Evolutionary conservation across 1,140 invertebrate genomes (phyloP).

Genomic region (Drosophila ercepeae): DNA sequence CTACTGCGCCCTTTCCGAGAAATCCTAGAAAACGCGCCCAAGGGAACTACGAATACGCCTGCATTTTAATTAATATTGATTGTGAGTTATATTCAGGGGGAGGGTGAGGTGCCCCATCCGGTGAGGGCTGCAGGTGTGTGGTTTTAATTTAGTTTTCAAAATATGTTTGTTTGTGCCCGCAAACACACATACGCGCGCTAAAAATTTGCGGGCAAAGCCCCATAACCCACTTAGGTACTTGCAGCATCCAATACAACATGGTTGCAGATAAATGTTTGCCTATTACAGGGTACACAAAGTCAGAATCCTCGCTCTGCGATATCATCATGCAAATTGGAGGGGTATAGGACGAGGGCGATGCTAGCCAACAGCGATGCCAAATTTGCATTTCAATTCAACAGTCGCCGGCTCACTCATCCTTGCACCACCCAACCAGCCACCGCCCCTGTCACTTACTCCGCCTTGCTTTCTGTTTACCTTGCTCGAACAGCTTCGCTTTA

Average conservation of each 20-base stretch:
- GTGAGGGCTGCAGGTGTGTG: conserved; percentile 31
- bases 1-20: conserved; percentile 9
- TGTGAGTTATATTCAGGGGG: conserved; percentile 51
- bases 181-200: conserved; percentile 2
- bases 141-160: conserved; percentile 56
- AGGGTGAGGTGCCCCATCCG: not conserved
- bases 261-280: conserved; percentile 39
- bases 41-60: conserved; percentile 58
- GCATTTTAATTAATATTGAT: conserved; percentile 82
- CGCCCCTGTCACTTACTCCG: not conserved
- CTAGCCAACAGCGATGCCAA: conserved; percentile 25
- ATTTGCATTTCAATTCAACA: conserved; percentile 68
- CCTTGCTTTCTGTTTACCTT: conserved; percentile 37
- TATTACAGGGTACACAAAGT: conserved; percentile 49
- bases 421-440: not conserved
- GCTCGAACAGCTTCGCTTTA: conserved; percentile 37
- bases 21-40: conserved; percentile 48
- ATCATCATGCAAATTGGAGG: conserved; percentile 44
- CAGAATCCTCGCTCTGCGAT: conserved; percentile 18
- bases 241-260: not conserved
- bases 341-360: not conserved
- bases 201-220: conserved; percentile 15
- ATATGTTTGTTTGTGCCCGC: conserved; percentile 20
- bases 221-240: conserved; percentile 32
- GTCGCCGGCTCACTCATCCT: conserved; percentile 27